These are phyloP conservation scores for Pseudoatta argentina DNA, from an alignment of 1,140 invertebrate genomes.

Conservation along the genomic window DNA sequence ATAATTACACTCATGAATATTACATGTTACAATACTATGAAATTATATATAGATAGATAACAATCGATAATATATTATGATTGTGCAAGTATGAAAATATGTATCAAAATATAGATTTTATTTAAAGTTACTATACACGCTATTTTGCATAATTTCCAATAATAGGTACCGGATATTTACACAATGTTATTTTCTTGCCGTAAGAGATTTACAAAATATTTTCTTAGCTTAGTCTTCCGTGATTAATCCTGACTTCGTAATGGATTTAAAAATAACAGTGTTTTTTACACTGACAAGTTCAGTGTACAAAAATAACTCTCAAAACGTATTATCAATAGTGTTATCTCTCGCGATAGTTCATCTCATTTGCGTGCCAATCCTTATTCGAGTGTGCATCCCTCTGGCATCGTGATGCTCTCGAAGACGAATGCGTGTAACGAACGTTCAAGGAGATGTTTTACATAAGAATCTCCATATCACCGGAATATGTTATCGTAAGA, in stretches of 20 bases:
- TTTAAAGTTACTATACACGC: neutral
- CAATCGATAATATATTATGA: conserved; percentile 2
- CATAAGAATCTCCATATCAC: conserved; percentile 70
- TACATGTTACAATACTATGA: neutral
- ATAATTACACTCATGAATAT: conserved; percentile 8
- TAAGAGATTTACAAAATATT: conserved; percentile 1
- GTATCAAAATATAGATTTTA: conserved; percentile 16
- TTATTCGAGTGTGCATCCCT: conserved; percentile 18
- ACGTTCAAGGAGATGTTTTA: conserved; percentile 71
- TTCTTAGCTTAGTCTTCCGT: neutral
- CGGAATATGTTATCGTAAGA: conserved; percentile 60
- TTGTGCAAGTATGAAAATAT: neutral
- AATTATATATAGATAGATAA: neutral
- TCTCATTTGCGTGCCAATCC: conserved; percentile 31
- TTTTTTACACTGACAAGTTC: neutral
- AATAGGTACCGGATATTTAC: neutral
- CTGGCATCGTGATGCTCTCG: conserved; percentile 7
- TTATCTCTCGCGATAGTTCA: conserved; percentile 6
- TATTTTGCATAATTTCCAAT: neutral
- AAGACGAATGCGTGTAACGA: conserved; percentile 69
- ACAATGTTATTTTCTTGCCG: neutral
- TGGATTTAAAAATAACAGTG: neutral
- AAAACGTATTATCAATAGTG: neutral
- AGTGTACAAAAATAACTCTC: neutral
- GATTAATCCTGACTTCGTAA: neutral